These are phyloP conservation scores for Caracal caracal DNA, from an alignment of 2,113 vertebrate species.

Conservation along the genomic window DNA sequence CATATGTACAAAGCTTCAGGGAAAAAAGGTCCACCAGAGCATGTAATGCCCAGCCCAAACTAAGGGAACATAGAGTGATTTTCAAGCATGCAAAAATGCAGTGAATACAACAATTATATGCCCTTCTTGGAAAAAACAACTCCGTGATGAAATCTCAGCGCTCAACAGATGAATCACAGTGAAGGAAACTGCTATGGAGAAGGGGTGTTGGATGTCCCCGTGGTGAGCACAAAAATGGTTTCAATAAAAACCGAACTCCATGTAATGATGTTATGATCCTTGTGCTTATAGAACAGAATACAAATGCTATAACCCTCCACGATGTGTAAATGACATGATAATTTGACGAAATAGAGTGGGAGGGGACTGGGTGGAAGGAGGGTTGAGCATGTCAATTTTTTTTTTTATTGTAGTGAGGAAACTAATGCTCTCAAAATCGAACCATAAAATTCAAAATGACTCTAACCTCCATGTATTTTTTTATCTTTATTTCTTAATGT, in stretches of 20 bases:
- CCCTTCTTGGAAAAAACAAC: not conserved
- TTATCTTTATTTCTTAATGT: not conserved
- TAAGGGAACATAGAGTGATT: not conserved
- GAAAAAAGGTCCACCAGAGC: not conserved
- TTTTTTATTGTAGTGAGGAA: not conserved
- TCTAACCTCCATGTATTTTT: not conserved
- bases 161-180: not conserved
- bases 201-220: not conserved
- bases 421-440: conserved; percentile 20
- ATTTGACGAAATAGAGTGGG: not conserved
- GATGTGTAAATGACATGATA: not conserved
- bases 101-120: not conserved
- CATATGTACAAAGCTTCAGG: not conserved
- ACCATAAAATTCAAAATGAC: not conserved
- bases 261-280: not conserved
- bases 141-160: not conserved
- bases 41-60: not conserved
- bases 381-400: not conserved
- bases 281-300: not conserved
- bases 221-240: not conserved
- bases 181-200: not conserved
- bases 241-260: not conserved
- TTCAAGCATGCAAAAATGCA: not conserved
- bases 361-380: not conserved
- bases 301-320: not conserved